These are phyloP conservation scores for Scaeva pyrastri DNA, from an alignment of 2,888 invertebrate species.

Conservation along the genomic window DNA sequence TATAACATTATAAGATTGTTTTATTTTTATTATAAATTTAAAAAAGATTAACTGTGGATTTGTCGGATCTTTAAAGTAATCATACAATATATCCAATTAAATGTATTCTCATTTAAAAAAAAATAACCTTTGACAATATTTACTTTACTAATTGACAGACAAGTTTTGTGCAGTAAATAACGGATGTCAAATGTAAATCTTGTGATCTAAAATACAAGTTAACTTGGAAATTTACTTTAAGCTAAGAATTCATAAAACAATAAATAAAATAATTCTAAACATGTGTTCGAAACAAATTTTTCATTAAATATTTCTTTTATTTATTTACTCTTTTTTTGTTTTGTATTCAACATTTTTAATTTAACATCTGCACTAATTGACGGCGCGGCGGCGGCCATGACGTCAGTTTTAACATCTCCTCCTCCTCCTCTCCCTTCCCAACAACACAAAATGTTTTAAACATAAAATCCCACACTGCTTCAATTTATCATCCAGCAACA, in stretches of 20 bases:
- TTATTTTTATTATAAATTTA: too few relatives aligned
- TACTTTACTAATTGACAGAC: too few relatives aligned
- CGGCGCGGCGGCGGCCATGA: conserved; percentile 3
- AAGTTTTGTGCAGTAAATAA: too few relatives aligned
- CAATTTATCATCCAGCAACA: conserved; percentile 61
- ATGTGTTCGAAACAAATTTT: conserved; percentile 3
- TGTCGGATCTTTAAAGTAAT: too few relatives aligned
- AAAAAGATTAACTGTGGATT: too few relatives aligned
- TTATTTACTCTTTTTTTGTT: not conserved
- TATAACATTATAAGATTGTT: too few relatives aligned
- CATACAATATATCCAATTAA: too few relatives aligned
- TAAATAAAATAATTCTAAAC: not conserved
- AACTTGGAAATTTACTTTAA: not conserved
- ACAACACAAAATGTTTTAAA: conserved; percentile 13
- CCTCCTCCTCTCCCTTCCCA: too few relatives aligned
- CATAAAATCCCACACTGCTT: conserved; percentile 47
- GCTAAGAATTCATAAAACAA: not conserved
- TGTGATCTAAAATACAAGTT: not conserved
- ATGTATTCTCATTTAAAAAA: too few relatives aligned
- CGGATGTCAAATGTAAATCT: too few relatives aligned
- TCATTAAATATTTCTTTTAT: not conserved
- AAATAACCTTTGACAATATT: too few relatives aligned
- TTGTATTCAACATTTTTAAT: conserved; percentile 7
- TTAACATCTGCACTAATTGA: conserved; percentile 19
- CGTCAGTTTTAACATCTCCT: conserved; percentile 17